phyloP scores from a whole-genome alignment of 2,113 vertebrate genomes.

The Phyllostomus discolor region DNA sequence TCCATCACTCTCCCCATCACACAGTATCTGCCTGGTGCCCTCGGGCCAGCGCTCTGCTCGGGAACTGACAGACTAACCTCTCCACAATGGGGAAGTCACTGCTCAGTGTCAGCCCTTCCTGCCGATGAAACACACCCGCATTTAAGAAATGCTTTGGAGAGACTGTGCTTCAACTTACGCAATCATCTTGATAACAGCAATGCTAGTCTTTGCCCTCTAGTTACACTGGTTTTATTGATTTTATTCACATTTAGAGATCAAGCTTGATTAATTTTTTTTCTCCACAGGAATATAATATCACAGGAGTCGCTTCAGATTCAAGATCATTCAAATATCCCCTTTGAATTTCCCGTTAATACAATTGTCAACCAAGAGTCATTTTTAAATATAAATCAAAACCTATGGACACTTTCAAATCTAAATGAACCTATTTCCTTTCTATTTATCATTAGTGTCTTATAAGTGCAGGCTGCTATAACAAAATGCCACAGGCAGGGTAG shows the following conservation, averaged over 20 bases:
- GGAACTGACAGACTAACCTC: neutral
- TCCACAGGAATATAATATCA: neutral
- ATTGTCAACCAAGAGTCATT: neutral
- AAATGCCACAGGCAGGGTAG: neutral
- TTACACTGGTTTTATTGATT: neutral
- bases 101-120: neutral
- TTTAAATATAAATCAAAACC: conserved; percentile 24
- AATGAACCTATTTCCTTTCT: neutral
- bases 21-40: neutral
- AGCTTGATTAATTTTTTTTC: neutral
- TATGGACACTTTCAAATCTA: neutral
- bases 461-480: neutral
- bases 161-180: neutral
- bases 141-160: neutral
- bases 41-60: neutral
- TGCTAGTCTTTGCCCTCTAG: neutral
- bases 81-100: neutral
- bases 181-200: neutral
- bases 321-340: neutral
- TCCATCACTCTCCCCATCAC: neutral
- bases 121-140: neutral
- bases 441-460: neutral
- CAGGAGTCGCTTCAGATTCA: neutral
- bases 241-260: neutral
- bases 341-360: neutral